These are phyloP conservation scores for Eumaeus atala DNA, from an alignment of 1,140 invertebrate genomes.

Conservation along the genomic window DNA sequence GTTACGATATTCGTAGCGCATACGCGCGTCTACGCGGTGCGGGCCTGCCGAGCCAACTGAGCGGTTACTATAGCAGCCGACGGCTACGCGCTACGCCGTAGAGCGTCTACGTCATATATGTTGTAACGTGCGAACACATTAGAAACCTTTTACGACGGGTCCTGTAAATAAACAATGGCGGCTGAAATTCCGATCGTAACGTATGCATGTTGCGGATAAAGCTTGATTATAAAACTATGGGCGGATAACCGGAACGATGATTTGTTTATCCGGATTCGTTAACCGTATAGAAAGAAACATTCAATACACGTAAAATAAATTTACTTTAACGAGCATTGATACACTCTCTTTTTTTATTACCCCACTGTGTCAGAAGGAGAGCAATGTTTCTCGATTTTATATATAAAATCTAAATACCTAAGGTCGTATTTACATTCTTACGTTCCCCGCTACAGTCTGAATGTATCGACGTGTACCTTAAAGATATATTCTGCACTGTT, in stretches of 20 bases:
- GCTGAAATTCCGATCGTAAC: background rate
- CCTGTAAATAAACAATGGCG: conserved; percentile 33
- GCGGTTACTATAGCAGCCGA: conserved; percentile 60
- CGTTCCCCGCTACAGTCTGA: too few relatives aligned
- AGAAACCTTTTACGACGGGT: conserved; percentile 31
- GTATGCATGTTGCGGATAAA: background rate
- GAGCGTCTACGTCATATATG: conserved; percentile 28
- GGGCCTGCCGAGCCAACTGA: conserved; percentile 43
- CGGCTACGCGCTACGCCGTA: conserved; percentile 47
- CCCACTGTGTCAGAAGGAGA: background rate
- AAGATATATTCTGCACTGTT: too few relatives aligned
- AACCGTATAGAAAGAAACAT: too few relatives aligned
- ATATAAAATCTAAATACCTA: background rate
- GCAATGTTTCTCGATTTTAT: background rate
- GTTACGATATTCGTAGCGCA: conserved; percentile 21
- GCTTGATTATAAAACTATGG: conserved; percentile 6
- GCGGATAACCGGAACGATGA: background rate
- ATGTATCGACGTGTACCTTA: too few relatives aligned
- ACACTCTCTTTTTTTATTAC: background rate
- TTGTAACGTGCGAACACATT: conserved; percentile 26
- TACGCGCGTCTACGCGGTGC: conserved; percentile 42
- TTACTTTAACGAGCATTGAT: background rate
- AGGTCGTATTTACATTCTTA: background rate
- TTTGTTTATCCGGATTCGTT: too few relatives aligned
- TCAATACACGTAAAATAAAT: background rate